Percentiles rank a stretch among this genome's conserved stretches.
phyloP scores from a whole-genome alignment of 2,888 invertebrate genomes.

The Perizoma flavofasciatum region DNA sequence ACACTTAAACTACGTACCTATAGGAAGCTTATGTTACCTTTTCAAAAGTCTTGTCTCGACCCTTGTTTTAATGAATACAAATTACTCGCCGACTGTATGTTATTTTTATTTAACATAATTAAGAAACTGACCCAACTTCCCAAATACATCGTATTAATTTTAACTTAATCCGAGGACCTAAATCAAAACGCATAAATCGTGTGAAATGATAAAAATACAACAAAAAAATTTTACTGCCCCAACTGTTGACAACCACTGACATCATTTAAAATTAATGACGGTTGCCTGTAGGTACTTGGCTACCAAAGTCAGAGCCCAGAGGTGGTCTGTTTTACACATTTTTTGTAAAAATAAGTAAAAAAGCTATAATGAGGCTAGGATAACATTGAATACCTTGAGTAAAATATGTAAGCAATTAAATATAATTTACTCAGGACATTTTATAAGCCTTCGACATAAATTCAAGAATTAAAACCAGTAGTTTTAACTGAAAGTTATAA shows the following conservation, averaged over 20 bases:
- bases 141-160: constrained; percentile 44
- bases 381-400: constrained; percentile 61
- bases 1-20: no score
- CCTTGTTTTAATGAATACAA: constrained; percentile 20
- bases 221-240: constrained; percentile 52
- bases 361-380: constrained; percentile 47
- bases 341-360: constrained; percentile 34
- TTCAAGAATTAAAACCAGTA: constrained; percentile 32
- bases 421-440: constrained; percentile 11
- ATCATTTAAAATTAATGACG: constrained; percentile 77
- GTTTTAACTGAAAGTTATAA: constrained; percentile 27
- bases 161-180: constrained; percentile 48
- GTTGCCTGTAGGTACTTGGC: constrained; percentile 64
- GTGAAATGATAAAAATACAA: constrained; percentile 62
- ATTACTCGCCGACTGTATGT: constrained; percentile 17
- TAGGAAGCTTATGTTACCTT: no score
- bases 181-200: constrained; percentile 70
- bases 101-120: constrained; percentile 20
- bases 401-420: constrained; percentile 68
- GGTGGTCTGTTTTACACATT: constrained; percentile 73
- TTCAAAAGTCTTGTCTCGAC: neutral
- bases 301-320: constrained; percentile 77
- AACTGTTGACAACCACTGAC: constrained; percentile 78
- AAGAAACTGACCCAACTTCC: constrained; percentile 36
- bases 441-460: constrained; percentile 27